Evolutionary conservation across 2,797 vertebrate species (phyloP).

Genomic region (Remorina albescens): DNA sequence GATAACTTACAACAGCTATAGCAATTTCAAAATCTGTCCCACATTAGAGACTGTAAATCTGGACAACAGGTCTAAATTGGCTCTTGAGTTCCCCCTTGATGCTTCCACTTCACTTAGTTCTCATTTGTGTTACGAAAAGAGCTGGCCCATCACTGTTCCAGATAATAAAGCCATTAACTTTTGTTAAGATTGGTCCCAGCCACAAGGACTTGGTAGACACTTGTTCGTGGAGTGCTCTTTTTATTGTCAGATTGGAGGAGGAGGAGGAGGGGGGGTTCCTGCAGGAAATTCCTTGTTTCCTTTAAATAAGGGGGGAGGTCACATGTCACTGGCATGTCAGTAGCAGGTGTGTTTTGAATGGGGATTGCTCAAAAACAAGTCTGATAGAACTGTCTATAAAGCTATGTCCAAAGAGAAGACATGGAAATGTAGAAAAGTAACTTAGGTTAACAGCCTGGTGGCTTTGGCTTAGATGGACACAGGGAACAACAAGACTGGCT

Average conservation of each 20-base stretch:
- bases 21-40: constrained; percentile 3
- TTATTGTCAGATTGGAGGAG: constrained; percentile 47
- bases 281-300: constrained; percentile 43
- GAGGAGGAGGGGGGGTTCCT: not conserved
- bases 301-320: constrained; percentile 52
- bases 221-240: constrained; percentile 62
- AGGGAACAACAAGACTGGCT: not conserved
- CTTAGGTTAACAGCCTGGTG: not conserved
- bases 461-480: not conserved
- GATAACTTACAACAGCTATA: not conserved
- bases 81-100: constrained; percentile 45
- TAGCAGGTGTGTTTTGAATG: constrained; percentile 57
- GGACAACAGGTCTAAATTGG: constrained; percentile 41
- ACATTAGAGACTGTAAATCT: constrained; percentile 28
- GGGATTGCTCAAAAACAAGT: constrained; percentile 36
- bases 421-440: not conserved
- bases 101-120: constrained; percentile 44
- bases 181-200: constrained; percentile 61
- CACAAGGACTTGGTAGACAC: constrained; percentile 39
- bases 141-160: constrained; percentile 48
- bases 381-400: constrained; percentile 26
- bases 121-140: constrained; percentile 54
- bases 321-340: constrained; percentile 46
- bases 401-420: constrained; percentile 7
- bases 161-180: constrained; percentile 70